A percentile compares a stretch with the other conserved stretches of the same genome.
phyloP scores from a whole-genome alignment of 2,888 invertebrate species.

The Caradrina clavipalpis region DNA sequence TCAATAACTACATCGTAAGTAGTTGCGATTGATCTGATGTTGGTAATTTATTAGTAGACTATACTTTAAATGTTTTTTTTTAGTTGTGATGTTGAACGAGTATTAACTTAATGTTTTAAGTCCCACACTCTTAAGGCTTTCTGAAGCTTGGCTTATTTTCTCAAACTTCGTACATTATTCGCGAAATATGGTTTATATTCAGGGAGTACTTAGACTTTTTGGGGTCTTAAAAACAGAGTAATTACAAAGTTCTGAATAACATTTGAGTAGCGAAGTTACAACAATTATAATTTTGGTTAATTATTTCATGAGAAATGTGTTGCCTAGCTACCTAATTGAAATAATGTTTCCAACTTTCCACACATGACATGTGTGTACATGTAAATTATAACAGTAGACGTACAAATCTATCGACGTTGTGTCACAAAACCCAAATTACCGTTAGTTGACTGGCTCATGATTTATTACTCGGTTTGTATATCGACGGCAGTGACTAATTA shows the following conservation, averaged over 20 bases:
- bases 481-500: constrained; percentile 64
- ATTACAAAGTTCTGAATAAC: constrained; percentile 46
- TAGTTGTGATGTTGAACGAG: constrained; percentile 34
- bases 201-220: constrained; percentile 33
- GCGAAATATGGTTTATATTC: constrained; percentile 55
- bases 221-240: constrained; percentile 49
- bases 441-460: constrained; percentile 65
- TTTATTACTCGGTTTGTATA: constrained; percentile 62
- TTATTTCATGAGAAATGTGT: constrained; percentile 34
- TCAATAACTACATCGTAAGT: neutral
- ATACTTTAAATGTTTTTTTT: constrained; percentile 44
- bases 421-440: constrained; percentile 61
- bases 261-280: constrained; percentile 38
- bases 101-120: constrained; percentile 54
- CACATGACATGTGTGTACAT: constrained; percentile 23
- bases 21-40: constrained; percentile 22
- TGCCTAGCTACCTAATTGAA: constrained; percentile 34
- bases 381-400: constrained; percentile 25
- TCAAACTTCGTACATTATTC: constrained; percentile 59
- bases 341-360: constrained; percentile 31
- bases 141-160: constrained; percentile 57
- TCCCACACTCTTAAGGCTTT: constrained; percentile 54
- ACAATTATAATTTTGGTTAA: constrained; percentile 43
- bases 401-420: constrained; percentile 28
- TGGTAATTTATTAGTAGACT: constrained; percentile 35